Percentiles rank a stretch among this genome's conserved stretches.
Evolutionary conservation across 2,888 invertebrate species (phyloP).

Genomic region (Harpalus rubripes): DNA sequence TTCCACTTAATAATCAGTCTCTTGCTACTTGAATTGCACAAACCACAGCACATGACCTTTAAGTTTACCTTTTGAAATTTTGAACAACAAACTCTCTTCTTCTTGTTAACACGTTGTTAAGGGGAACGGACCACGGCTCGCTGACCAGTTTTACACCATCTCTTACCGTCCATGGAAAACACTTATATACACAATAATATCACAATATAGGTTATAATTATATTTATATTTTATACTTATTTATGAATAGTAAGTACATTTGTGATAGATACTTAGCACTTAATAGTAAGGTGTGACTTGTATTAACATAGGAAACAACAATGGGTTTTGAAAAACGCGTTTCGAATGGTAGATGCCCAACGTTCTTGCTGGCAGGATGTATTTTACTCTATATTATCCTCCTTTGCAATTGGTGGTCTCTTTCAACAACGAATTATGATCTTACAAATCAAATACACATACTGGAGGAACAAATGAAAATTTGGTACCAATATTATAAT

Average conservation of each 20-base stretch:
- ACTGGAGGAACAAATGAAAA: constrained; percentile 58
- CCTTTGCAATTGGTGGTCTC: constrained; percentile 61
- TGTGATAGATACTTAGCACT: not conserved
- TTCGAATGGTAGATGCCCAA: constrained; percentile 58
- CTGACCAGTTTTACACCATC: not conserved
- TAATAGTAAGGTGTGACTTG: too few species aligned
- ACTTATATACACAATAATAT: not conserved
- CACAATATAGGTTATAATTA: not conserved
- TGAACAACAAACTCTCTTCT: constrained; percentile 7
- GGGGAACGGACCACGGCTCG: too few species aligned
- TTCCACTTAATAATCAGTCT: not conserved
- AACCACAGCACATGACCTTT: constrained; percentile 2
- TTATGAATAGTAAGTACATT: not conserved
- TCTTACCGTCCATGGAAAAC: not conserved
- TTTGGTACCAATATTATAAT: constrained; percentile 49
- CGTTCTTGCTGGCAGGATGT: constrained; percentile 56
- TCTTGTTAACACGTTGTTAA: not conserved
- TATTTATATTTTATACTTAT: not conserved
- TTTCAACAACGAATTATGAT: constrained; percentile 63
- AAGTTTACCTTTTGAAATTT: not conserved
- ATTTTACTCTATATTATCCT: constrained; percentile 53
- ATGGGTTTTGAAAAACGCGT: constrained; percentile 59
- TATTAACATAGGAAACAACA: not conserved
- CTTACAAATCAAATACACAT: constrained; percentile 53
- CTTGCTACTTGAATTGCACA: too few species aligned